A percentile compares a stretch with the other conserved stretches of the same genome.
phyloP scores from a whole-genome alignment of 2,113 vertebrate species.

The Strix aluco region DNA sequence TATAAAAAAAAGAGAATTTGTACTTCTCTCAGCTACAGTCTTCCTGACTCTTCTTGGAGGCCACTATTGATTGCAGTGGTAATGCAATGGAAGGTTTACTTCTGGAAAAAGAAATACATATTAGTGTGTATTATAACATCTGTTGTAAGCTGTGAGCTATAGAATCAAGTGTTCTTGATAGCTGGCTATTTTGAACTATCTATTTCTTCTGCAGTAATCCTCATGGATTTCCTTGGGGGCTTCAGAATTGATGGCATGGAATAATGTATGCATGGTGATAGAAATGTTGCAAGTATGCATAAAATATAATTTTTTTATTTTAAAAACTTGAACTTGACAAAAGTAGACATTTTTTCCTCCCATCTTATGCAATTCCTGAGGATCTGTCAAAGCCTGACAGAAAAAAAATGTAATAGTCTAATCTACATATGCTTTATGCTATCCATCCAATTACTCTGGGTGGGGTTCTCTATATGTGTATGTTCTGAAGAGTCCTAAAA shows the following conservation, averaged over 20 bases:
- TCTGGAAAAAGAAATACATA: not conserved
- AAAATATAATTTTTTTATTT: not conserved
- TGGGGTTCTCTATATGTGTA: not conserved
- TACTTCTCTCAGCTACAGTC: not conserved
- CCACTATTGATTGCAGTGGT: not conserved
- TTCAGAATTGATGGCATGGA: not conserved
- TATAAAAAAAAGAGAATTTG: not conserved
- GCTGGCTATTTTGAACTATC: not conserved
- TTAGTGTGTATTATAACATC: not conserved
- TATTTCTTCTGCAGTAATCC: not conserved
- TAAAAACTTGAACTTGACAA: not conserved
- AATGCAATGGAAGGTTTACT: not conserved
- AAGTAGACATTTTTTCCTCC: not conserved
- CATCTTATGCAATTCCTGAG: not conserved
- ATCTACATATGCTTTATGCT: not conserved
- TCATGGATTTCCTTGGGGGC: not conserved
- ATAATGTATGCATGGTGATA: not conserved
- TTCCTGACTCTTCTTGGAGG: not conserved
- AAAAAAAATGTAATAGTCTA: not conserved
- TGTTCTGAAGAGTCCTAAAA: conserved; percentile 27
- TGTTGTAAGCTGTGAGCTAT: not conserved
- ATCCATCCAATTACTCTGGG: not conserved
- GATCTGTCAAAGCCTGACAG: not conserved
- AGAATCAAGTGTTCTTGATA: not conserved
- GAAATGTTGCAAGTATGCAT: not conserved